These are phyloP conservation scores for Limonius californicus DNA, from an alignment of 1,140 invertebrate genomes.

Conservation along the genomic window DNA sequence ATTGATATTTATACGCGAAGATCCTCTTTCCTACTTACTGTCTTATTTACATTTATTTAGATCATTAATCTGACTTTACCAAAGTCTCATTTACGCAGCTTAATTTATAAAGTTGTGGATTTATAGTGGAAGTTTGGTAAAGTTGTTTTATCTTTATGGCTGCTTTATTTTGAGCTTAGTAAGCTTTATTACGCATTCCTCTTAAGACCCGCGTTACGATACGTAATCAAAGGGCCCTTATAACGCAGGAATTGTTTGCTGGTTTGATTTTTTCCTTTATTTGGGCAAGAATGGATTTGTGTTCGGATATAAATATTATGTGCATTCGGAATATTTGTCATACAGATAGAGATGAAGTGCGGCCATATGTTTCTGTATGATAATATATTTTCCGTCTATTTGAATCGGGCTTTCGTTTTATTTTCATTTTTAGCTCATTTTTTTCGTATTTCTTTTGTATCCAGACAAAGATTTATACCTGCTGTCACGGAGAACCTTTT, in stretches of 20 bases:
- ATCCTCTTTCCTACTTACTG: constrained; percentile 32
- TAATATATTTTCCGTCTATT: constrained; percentile 11
- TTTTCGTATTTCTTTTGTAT: constrained; percentile 45
- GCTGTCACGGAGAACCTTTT: constrained; percentile 43
- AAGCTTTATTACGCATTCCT: constrained; percentile 38
- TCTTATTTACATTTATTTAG: constrained; percentile 46
- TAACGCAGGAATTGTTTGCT: background rate
- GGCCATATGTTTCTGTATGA: constrained; percentile 1
- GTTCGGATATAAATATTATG: background rate
- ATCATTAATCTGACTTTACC: constrained; percentile 46
- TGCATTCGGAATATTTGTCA: constrained; percentile 3
- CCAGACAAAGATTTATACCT: constrained; percentile 45
- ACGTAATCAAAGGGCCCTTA: background rate
- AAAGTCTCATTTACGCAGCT: constrained; percentile 46
- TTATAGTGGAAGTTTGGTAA: constrained; percentile 44
- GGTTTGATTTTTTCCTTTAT: too few species aligned
- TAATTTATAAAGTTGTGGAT: constrained; percentile 47
- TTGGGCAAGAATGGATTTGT: too few species aligned
- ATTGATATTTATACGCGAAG: constrained; percentile 23
- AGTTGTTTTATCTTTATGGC: constrained; percentile 46
- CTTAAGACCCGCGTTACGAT: background rate
- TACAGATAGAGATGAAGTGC: background rate
- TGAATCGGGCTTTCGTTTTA: constrained; percentile 41
- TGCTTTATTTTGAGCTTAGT: constrained; percentile 42
- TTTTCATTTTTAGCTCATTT: constrained; percentile 46